Conservation (phyloP, 2,113 vertebrate species). For the Chloropsis cyanopogon region DNA sequence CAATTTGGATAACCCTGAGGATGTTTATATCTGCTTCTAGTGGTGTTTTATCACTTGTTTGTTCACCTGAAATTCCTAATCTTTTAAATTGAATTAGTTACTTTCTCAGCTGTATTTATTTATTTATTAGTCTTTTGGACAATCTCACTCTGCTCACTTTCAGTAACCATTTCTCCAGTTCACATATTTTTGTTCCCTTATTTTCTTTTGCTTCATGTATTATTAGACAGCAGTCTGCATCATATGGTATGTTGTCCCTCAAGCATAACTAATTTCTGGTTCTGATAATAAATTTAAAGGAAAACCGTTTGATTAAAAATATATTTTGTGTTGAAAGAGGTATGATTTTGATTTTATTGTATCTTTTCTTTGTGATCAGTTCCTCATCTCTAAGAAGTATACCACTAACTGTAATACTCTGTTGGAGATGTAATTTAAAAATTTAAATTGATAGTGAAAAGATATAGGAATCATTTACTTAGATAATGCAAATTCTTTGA, state of each 20-base stretch:
- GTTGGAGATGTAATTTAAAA: background rate
- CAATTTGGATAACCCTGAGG: fast-evolving
- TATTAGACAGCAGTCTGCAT: too few species aligned
- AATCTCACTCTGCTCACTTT: background rate
- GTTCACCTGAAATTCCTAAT: background rate
- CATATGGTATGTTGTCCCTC: background rate
- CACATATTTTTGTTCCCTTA: background rate
- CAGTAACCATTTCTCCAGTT: background rate
- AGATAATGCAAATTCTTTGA: background rate
- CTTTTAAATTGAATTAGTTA: background rate
- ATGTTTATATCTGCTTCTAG: background rate
- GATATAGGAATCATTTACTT: background rate
- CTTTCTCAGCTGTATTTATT: background rate
- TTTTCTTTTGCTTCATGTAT: background rate
- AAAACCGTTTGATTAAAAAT: background rate
- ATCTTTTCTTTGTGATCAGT: background rate
- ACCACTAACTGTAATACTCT: background rate
- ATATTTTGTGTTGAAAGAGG: background rate
- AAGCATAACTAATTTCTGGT: background rate
- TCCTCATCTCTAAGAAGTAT: background rate
- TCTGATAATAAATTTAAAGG: background rate
- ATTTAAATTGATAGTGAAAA: background rate
- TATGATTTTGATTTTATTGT: background rate
- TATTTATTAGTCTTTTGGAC: background rate
- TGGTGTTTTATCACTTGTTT: background rate